Evolutionary conservation across 2,888 invertebrate genomes (phyloP).

Genomic region (Tenthredo distinguenda): DNA sequence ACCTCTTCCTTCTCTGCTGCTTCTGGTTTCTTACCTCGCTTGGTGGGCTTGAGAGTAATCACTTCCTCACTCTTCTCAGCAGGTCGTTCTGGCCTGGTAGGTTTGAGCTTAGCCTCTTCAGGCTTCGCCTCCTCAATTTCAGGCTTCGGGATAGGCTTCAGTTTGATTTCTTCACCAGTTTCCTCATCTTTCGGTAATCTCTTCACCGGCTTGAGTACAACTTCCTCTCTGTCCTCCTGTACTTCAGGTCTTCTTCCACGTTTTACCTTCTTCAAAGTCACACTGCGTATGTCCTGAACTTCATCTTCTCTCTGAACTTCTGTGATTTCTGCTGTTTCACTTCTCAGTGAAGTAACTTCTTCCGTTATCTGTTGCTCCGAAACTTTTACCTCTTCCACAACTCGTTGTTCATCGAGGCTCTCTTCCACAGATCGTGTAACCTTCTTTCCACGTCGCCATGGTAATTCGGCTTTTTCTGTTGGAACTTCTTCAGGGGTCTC

Average conservation of each 20-base stretch:
- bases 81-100: slow-evolving; percentile 21
- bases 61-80: slow-evolving; percentile 60
- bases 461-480: slow-evolving; percentile 62
- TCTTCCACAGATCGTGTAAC: slow-evolving; percentile 55
- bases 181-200: slow-evolving; percentile 64
- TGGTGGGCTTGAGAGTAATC: slow-evolving; percentile 60
- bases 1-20: slow-evolving; percentile 61
- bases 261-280: slow-evolving; percentile 65
- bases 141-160: slow-evolving; percentile 66
- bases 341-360: slow-evolving; percentile 52
- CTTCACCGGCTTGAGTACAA: slow-evolving; percentile 60
- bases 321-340: slow-evolving; percentile 56
- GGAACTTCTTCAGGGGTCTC: slow-evolving; percentile 71
- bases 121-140: slow-evolving; percentile 66
- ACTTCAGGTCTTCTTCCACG: slow-evolving; percentile 73
- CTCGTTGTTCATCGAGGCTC: slow-evolving; percentile 56
- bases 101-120: slow-evolving; percentile 58
- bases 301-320: slow-evolving; percentile 63
- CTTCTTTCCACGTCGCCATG: slow-evolving; percentile 53
- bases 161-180: slow-evolving; percentile 30
- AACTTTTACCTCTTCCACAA: slow-evolving; percentile 53
- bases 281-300: slow-evolving; percentile 78
- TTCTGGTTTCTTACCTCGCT: slow-evolving; percentile 50
- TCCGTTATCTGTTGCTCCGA: slow-evolving; percentile 57
- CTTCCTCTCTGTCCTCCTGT: slow-evolving; percentile 66